These are phyloP conservation scores for Noctilio leporinus DNA, from an alignment of 2,113 vertebrate genomes.

Conservation along the genomic window DNA sequence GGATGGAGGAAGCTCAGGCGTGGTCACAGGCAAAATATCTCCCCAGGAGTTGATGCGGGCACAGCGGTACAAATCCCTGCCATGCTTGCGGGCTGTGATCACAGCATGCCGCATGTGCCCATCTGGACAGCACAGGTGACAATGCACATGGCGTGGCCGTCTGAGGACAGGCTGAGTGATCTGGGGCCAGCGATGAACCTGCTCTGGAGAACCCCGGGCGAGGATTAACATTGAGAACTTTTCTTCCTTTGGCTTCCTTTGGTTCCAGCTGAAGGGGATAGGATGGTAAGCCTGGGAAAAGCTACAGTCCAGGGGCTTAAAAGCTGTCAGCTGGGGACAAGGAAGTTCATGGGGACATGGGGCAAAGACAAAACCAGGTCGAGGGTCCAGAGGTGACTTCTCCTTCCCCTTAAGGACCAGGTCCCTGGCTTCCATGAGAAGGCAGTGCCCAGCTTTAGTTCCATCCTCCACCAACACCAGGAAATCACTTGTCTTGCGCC, in stretches of 20 bases:
- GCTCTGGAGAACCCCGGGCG: slow-evolving; percentile 38
- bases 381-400: slow-evolving; percentile 74
- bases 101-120: slow-evolving; percentile 82
- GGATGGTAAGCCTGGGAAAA: slow-evolving; percentile 84
- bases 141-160: slow-evolving; percentile 85
- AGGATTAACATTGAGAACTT: slow-evolving; percentile 88
- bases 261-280: slow-evolving; percentile 80
- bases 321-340: slow-evolving; percentile 83
- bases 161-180: slow-evolving; percentile 80
- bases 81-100: slow-evolving; percentile 80
- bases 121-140: slow-evolving; percentile 81
- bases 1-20: background rate
- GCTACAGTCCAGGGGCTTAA: slow-evolving; percentile 82
- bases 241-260: slow-evolving; percentile 74
- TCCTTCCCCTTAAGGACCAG: slow-evolving; percentile 83
- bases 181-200: slow-evolving; percentile 78
- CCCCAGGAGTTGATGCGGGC: slow-evolving; percentile 87
- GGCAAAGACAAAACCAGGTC: slow-evolving; percentile 84
- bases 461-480: slow-evolving; percentile 91
- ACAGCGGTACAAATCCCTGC: slow-evolving; percentile 89
- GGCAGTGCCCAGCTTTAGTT: slow-evolving; percentile 87
- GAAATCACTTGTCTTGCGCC: slow-evolving; percentile 88
- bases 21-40: slow-evolving; percentile 81
- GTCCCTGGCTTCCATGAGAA: slow-evolving; percentile 90
- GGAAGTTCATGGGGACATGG: slow-evolving; percentile 85